phyloP scores from a whole-genome alignment of 2,797 vertebrate species.

The Cryptoblepharus egeriae region DNA sequence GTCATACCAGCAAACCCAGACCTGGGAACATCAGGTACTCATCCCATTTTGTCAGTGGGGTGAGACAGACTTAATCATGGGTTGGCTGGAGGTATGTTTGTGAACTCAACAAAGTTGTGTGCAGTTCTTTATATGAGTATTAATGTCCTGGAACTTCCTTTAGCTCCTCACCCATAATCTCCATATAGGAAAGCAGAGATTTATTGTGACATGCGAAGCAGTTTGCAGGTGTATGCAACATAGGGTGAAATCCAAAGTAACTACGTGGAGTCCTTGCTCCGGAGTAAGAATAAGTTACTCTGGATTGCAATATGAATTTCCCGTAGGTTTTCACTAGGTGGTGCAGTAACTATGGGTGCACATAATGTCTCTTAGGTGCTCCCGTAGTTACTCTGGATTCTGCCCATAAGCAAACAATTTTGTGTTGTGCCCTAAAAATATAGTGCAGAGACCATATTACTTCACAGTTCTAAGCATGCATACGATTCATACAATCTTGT shows the following conservation, averaged over 20 bases:
- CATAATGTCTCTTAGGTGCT: no score
- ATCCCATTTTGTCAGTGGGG: neutral
- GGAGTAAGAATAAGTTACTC: no score
- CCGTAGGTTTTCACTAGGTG: no score
- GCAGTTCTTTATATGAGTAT: neutral
- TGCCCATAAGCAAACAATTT: neutral
- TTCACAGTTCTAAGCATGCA: no score
- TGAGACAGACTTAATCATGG: neutral
- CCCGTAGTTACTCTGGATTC: no score
- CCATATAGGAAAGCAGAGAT: neutral
- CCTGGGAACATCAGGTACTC: neutral
- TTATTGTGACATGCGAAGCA: neutral
- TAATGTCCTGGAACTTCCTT: neutral
- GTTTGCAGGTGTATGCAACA: neutral
- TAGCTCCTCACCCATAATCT: neutral
- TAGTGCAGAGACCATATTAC: neutral
- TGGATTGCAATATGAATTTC: no score
- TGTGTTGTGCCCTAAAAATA: neutral
- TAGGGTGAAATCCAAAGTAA: no score
- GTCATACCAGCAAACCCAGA: constrained; percentile 19
- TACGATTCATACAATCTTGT: no score
- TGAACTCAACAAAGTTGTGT: constrained; percentile 15
- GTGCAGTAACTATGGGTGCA: no score
- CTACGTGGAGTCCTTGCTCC: no score
- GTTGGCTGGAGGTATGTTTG: neutral